These are phyloP conservation scores for Notocelia uddmanniana DNA, from an alignment of 2,888 invertebrate genomes.

Conservation along the genomic window DNA sequence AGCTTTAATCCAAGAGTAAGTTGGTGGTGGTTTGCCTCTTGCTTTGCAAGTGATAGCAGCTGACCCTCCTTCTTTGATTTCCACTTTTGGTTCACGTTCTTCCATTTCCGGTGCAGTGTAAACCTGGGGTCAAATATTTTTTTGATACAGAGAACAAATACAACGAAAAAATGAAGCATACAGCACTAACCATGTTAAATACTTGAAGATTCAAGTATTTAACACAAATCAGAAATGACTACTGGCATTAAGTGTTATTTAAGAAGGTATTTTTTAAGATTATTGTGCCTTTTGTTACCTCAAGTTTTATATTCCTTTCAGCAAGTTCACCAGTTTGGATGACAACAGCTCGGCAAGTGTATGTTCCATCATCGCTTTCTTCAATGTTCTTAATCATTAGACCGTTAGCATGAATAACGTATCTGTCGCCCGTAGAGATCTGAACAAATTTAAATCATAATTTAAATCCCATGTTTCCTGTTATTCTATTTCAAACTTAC, in stretches of 20 bases:
- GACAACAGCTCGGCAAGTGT: slow-evolving; percentile 95
- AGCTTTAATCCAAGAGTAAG: slow-evolving; percentile 93
- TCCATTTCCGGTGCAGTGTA: slow-evolving; percentile 91
- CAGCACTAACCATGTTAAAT: no score
- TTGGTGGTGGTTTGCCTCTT: slow-evolving; percentile 93
- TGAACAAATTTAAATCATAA: slow-evolving; percentile 54
- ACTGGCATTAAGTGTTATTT: no score
- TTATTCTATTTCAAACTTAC: background rate
- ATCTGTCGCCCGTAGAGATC: slow-evolving; percentile 90
- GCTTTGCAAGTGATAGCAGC: slow-evolving; percentile 92
- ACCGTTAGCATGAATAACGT: slow-evolving; percentile 91
- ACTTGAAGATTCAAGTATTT: no score
- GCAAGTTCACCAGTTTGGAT: slow-evolving; percentile 92
- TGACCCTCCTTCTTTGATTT: slow-evolving; percentile 93
- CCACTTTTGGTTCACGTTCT: slow-evolving; percentile 85
- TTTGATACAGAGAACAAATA: no score
- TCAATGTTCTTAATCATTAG: slow-evolving; percentile 91
- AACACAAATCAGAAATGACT: no score
- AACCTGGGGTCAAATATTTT: slow-evolving; percentile 76
- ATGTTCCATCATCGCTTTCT: slow-evolving; percentile 94
- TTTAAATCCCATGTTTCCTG: background rate
- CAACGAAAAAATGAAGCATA: no score
- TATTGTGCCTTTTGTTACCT: slow-evolving; percentile 81
- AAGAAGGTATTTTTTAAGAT: no score
- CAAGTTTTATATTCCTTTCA: slow-evolving; percentile 92